Conservation (phyloP, 2,797 vertebrate species). For the Kryptolebias ocellatus region DNA sequence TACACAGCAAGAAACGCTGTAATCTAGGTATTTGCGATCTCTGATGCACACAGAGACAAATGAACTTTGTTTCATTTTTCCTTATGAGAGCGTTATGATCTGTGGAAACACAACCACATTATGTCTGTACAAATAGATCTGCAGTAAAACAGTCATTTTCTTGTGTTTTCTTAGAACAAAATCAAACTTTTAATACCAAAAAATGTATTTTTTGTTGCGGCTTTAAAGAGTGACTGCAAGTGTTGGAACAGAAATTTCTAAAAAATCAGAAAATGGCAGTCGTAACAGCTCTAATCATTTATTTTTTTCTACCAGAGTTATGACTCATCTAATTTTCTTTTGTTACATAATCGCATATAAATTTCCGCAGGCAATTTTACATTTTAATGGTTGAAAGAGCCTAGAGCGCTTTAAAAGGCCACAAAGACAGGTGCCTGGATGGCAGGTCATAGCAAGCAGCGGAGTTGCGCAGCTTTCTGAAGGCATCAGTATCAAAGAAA, state of each 20-base stretch:
- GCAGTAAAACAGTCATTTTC: not conserved
- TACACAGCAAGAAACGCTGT: not conserved
- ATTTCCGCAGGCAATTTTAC: constrained; percentile 7
- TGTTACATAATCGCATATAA: constrained; percentile 6
- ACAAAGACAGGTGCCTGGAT: constrained; percentile 1
- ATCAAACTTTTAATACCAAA: not conserved
- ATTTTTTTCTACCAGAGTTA: not conserved
- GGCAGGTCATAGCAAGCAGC: constrained; percentile 18
- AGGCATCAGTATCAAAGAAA: constrained; percentile 45
- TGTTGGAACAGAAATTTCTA: not conserved
- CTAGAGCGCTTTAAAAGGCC: constrained; percentile 1
- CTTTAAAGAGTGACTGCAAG: not conserved
- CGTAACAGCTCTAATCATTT: not conserved
- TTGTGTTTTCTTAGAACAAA: not conserved
- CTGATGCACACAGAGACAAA: not conserved
- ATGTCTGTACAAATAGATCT: not conserved
- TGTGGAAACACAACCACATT: not conserved
- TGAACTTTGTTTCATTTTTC: not conserved
- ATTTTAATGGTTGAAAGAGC: constrained; percentile 5
- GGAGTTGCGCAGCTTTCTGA: constrained; percentile 26
- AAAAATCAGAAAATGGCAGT: not conserved
- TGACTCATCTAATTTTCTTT: constrained; percentile 8
- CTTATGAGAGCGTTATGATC: not conserved
- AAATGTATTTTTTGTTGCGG: not conserved
- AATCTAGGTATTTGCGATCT: not conserved